phyloP scores from a whole-genome alignment of 1,140 invertebrate species.

The Reticulitermes speratus region DNA sequence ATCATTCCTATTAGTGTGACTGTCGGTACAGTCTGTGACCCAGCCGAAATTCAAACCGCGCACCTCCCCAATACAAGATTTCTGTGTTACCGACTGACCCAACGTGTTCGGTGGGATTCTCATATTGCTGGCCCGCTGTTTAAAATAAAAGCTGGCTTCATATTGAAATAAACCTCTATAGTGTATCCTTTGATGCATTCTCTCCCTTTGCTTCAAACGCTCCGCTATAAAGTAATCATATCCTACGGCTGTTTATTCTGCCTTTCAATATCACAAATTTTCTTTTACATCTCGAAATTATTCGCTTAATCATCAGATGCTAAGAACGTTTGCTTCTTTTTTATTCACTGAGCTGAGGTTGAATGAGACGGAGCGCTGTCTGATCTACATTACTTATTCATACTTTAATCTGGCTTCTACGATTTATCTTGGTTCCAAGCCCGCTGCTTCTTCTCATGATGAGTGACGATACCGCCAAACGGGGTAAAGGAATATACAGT shows the following conservation, averaged over 20 bases:
- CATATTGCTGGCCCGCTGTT: too few relatives aligned
- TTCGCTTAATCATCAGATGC: background rate
- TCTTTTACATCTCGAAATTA: conserved; percentile 3
- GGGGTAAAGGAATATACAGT: background rate
- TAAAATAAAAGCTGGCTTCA: background rate
- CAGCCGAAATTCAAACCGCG: too few relatives aligned
- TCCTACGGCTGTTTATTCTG: background rate
- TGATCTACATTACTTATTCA: conserved; percentile 8
- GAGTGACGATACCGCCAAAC: background rate
- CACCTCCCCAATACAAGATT: too few relatives aligned
- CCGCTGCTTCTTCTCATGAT: background rate
- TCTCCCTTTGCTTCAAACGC: background rate
- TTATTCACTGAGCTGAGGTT: conserved; percentile 1
- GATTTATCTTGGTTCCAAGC: conserved; percentile 4
- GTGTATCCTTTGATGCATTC: background rate
- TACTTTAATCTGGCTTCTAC: conserved; percentile 1
- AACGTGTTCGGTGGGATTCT: too few relatives aligned
- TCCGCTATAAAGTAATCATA: background rate
- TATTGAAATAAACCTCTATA: background rate
- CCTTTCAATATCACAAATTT: conserved; percentile 9
- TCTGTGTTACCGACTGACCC: too few relatives aligned
- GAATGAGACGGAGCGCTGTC: background rate
- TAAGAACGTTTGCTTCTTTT: background rate
- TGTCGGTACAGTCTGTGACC: too few relatives aligned
- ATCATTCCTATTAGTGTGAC: too few relatives aligned